phyloP scores from a whole-genome alignment of 2,797 vertebrate genomes.

The Acropternis orthonyx region DNA sequence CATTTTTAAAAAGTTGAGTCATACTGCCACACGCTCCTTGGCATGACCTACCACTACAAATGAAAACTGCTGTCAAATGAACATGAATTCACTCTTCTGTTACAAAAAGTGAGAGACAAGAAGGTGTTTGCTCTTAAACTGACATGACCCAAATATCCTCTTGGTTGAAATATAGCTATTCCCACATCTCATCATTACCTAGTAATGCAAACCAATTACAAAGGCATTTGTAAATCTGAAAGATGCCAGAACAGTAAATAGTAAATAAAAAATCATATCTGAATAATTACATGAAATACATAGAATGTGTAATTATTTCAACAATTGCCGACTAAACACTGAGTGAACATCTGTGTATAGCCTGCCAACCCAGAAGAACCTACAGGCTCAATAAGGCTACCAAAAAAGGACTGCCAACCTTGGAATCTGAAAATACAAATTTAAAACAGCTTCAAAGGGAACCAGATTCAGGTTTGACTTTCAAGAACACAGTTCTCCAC shows the following conservation, averaged over 20 bases:
- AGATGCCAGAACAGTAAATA: neutral
- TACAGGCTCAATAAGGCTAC: neutral
- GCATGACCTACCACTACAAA: neutral
- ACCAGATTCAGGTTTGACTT: neutral
- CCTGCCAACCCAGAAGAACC: neutral
- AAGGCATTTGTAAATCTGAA: neutral
- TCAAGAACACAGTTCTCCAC: neutral
- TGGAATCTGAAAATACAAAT: neutral
- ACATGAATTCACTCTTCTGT: neutral
- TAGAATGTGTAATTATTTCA: neutral
- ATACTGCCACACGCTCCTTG: neutral
- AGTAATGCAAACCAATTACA: neutral
- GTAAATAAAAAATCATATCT: neutral
- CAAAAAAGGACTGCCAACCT: neutral
- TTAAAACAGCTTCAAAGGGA: neutral
- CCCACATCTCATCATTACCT: neutral
- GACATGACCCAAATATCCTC: neutral
- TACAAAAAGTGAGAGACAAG: neutral
- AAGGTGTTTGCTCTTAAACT: neutral
- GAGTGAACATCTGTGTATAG: neutral
- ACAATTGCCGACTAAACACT: neutral
- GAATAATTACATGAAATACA: neutral
- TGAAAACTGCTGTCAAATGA: conserved; percentile 25
- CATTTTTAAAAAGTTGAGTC: conserved; percentile 32
- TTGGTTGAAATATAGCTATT: neutral